Conservation (phyloP, 2,888 invertebrate genomes). For the Teleogryllus oceanicus region DNA sequence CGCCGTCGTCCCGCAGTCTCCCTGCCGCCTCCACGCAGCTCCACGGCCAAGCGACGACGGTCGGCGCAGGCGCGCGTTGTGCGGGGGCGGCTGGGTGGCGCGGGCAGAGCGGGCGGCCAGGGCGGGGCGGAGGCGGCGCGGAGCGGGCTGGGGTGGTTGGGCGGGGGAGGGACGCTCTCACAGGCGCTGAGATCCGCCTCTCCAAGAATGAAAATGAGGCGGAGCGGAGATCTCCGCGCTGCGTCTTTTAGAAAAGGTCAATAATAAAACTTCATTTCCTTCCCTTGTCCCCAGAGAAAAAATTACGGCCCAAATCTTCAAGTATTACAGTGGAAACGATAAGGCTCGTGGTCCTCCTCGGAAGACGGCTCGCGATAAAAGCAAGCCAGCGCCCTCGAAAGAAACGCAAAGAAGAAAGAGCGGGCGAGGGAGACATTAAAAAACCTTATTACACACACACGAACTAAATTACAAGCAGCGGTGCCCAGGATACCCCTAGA, state of each 20-base stretch:
- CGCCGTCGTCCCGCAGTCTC: no score
- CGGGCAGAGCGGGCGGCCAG: no score
- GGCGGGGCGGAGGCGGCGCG: no score
- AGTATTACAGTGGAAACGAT: background rate
- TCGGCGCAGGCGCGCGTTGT: no score
- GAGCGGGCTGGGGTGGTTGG: no score
- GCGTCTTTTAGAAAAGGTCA: background rate
- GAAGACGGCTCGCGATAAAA: background rate
- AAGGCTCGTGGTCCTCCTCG: background rate
- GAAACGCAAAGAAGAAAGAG: slow-evolving; percentile 2
- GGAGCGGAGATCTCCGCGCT: background rate
- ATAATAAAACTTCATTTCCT: slow-evolving; percentile 9
- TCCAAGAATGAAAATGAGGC: background rate
- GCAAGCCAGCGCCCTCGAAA: background rate
- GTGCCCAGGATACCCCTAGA: slow-evolving; percentile 18
- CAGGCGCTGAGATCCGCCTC: background rate
- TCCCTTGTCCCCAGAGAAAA: slow-evolving; percentile 7
- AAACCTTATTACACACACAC: slow-evolving; percentile 10
- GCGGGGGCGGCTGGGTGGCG: no score
- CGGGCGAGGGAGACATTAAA: background rate
- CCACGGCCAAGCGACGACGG: no score
- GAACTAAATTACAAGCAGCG: background rate
- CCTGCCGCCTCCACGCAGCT: no score
- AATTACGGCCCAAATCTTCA: background rate
- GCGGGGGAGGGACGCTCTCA: no score